Conservation (phyloP, 1,140 invertebrate species). For the Drosophila lini region DNA sequence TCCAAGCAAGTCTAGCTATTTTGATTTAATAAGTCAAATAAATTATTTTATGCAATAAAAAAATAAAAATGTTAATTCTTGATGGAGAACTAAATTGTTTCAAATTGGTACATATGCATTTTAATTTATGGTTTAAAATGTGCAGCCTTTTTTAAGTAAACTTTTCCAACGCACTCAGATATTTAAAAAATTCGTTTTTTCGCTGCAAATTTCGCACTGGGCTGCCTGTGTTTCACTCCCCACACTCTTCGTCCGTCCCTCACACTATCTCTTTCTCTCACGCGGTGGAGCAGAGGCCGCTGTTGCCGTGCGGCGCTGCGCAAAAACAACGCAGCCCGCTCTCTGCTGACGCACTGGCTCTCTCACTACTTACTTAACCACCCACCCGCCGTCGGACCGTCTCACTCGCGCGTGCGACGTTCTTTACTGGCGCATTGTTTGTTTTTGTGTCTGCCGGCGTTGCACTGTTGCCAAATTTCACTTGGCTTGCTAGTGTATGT, state of each 20-base stretch:
- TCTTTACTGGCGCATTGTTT: conserved; percentile 48
- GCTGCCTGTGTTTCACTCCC: conserved; percentile 17
- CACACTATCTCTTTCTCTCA: conserved; percentile 8
- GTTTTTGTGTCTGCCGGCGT: conserved; percentile 66
- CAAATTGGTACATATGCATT: too few relatives aligned
- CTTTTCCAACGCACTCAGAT: neutral
- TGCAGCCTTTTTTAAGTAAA: neutral
- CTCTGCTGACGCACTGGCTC: conserved; percentile 52
- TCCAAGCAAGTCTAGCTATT: neutral
- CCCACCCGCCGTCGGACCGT: conserved; percentile 19
- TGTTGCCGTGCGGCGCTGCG: conserved; percentile 66
- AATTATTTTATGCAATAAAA: too few relatives aligned
- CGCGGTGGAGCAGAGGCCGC: conserved; percentile 15
- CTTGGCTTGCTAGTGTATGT: conserved; percentile 1
- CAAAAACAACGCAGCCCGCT: conserved; percentile 67
- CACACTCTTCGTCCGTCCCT: conserved; percentile 4
- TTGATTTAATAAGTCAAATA: neutral
- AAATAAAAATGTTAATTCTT: too few relatives aligned
- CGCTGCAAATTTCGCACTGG: conserved; percentile 27
- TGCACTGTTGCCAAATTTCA: conserved; percentile 71
- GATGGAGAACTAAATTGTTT: too few relatives aligned
- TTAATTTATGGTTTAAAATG: too few relatives aligned
- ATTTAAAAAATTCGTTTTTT: neutral
- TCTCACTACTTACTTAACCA: conserved; percentile 18
- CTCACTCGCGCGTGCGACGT: conserved; percentile 44